phyloP scores from a whole-genome alignment of 2,888 invertebrate genomes.

The Calliphora vomitoria region DNA sequence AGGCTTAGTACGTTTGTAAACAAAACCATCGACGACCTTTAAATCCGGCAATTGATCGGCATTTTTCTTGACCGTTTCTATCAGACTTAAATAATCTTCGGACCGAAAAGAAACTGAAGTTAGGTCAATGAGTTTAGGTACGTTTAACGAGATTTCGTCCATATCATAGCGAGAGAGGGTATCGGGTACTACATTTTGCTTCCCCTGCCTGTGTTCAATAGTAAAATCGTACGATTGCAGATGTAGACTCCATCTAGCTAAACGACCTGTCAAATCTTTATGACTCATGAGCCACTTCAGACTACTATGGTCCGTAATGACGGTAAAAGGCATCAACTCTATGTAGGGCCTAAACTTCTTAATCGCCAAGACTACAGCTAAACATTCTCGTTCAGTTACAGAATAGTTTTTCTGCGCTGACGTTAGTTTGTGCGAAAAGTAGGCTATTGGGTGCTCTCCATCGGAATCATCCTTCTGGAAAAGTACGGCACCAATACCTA shows the following conservation, averaged over 20 bases:
- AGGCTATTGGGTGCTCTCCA: background rate
- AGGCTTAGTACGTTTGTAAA: background rate
- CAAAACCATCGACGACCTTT: constrained; percentile 2
- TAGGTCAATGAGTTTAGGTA: background rate
- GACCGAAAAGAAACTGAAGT: background rate
- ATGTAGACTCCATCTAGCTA: constrained; percentile 75
- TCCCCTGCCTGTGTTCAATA: too few relatives aligned
- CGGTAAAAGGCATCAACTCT: constrained; percentile 34
- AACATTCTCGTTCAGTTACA: background rate
- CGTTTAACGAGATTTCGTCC: too few relatives aligned
- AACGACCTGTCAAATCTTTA: constrained; percentile 76
- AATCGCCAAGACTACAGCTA: background rate
- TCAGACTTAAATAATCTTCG: background rate
- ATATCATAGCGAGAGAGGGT: background rate
- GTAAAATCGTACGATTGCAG: background rate
- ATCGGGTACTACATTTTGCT: too few relatives aligned
- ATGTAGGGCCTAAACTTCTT: constrained; percentile 26
- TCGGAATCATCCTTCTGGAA: too few relatives aligned
- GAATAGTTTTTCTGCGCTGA: background rate
- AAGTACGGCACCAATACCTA: too few relatives aligned
- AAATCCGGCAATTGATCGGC: background rate
- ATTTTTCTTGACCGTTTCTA: background rate
- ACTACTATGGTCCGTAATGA: constrained; percentile 77
- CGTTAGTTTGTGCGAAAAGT: background rate
- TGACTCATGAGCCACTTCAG: constrained; percentile 77